phyloP scores from a whole-genome alignment of 1,140 invertebrate species.

The Drosophila ogumai region DNA sequence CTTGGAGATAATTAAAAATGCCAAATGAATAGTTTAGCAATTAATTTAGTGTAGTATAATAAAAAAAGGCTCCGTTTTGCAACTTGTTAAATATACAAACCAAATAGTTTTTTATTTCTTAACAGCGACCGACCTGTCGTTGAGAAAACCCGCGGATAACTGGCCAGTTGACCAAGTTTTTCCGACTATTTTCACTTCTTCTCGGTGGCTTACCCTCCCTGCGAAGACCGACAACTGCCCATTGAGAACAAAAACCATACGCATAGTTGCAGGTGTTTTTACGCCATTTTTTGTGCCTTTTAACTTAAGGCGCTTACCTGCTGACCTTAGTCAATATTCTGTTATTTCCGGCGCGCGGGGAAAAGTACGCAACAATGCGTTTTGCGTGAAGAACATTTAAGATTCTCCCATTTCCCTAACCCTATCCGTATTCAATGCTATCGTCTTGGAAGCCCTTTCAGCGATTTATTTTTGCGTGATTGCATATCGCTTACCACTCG shows the following conservation, averaged over 20 bases:
- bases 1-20: no score
- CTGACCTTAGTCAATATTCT: constrained; percentile 39
- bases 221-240: constrained; percentile 58
- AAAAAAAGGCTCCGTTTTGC: not conserved
- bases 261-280: constrained; percentile 30
- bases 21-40: no score
- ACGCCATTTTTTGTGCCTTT: constrained; percentile 5
- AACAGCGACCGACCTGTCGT: constrained; percentile 31
- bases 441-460: constrained; percentile 11
- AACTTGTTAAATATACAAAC: not conserved
- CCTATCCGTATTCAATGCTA: not conserved
- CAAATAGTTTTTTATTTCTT: not conserved
- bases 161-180: constrained; percentile 27
- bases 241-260: constrained; percentile 52
- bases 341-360: constrained; percentile 11
- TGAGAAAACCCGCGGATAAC: constrained; percentile 40
- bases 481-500: constrained; percentile 54
- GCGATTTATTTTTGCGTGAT: constrained; percentile 32
- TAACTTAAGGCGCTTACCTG: constrained; percentile 41
- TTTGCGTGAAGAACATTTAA: constrained; percentile 1
- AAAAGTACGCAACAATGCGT: constrained; percentile 16
- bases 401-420: not conserved
- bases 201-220: constrained; percentile 37
- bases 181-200: constrained; percentile 49
- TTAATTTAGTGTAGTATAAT: not conserved